Evolutionary conservation across 2,113 vertebrate species (phyloP).

Genomic region (Perognathus longimembris): DNA sequence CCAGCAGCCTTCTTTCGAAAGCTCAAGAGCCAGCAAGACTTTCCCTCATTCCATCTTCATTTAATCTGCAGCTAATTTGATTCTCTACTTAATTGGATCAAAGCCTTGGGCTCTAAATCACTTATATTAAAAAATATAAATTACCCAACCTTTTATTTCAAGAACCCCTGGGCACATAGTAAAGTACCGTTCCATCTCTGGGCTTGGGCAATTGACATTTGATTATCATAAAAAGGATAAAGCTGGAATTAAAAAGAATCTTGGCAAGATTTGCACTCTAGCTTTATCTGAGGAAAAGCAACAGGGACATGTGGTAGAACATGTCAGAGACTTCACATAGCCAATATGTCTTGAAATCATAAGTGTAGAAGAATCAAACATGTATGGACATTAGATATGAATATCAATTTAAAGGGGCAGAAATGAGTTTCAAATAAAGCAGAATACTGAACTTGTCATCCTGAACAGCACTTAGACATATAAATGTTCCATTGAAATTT

Average conservation of each 20-base stretch:
- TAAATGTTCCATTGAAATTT: constrained; percentile 44
- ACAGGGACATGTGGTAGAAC: background rate
- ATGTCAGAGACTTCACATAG: background rate
- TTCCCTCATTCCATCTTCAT: constrained; percentile 65
- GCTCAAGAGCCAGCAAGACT: constrained; percentile 56
- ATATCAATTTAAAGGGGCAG: constrained; percentile 24
- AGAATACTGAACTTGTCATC: background rate
- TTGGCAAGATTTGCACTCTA: constrained; percentile 11
- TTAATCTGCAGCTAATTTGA: constrained; percentile 76
- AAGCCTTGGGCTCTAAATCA: constrained; percentile 77
- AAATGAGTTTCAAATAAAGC: constrained; percentile 44
- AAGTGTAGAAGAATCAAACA: constrained; percentile 4
- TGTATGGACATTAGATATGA: background rate
- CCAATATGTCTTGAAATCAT: constrained; percentile 30
- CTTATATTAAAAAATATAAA: constrained; percentile 82
- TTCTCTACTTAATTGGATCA: constrained; percentile 77
- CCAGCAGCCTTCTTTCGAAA: constrained; percentile 39
- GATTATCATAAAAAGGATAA: constrained; percentile 78
- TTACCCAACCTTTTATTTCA: constrained; percentile 76
- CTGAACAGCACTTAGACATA: background rate
- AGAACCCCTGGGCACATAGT: constrained; percentile 59
- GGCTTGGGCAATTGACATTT: constrained; percentile 75
- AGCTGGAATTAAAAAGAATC: constrained; percentile 74
- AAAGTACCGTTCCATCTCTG: constrained; percentile 55
- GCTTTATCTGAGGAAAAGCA: constrained; percentile 57